Percentiles rank a stretch among this genome's conserved stretches.
Conservation (phyloP, 2,797 vertebrate species). For the Pseudochaenichthys georgianus region DNA sequence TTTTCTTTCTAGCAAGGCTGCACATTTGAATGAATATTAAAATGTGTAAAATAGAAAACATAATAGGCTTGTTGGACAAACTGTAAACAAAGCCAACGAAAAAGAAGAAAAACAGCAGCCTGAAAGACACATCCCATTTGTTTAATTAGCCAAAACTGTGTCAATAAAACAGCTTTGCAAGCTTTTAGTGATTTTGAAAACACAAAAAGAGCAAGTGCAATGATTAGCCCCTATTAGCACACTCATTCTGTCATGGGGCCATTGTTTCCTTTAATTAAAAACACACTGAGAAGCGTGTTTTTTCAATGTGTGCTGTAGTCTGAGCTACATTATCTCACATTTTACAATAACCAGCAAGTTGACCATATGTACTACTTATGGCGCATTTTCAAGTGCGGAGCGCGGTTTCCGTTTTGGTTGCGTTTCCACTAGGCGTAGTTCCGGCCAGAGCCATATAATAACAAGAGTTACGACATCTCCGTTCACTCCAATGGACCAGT, state of each 20-base stretch:
- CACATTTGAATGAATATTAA: constrained; percentile 33
- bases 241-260: constrained; percentile 16
- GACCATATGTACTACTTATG: neutral
- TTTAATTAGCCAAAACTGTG: constrained; percentile 45
- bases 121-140: constrained; percentile 3
- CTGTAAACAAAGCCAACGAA: constrained; percentile 16
- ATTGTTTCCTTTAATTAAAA: constrained; percentile 62
- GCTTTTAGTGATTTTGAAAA: constrained; percentile 25
- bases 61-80: constrained; percentile 32
- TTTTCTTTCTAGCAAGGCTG: constrained; percentile 26
- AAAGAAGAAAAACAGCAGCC: constrained; percentile 14
- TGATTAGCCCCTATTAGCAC: constrained; percentile 36
- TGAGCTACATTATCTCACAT: neutral
- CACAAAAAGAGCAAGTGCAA: constrained; percentile 22
- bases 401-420: no score
- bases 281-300: constrained; percentile 27
- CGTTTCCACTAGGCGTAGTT: no score
- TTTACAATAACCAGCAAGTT: constrained; percentile 21
- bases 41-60: constrained; percentile 16
- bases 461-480: no score
- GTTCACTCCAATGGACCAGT: no score
- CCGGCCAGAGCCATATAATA: no score
- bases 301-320: neutral
- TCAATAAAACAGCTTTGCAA: constrained; percentile 38
- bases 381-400: no score